Evolutionary conservation across 2,888 invertebrate species (phyloP), one percentile per base, ranked within the genome.

Genomic region (Cyclophora albipunctata): DNA sequence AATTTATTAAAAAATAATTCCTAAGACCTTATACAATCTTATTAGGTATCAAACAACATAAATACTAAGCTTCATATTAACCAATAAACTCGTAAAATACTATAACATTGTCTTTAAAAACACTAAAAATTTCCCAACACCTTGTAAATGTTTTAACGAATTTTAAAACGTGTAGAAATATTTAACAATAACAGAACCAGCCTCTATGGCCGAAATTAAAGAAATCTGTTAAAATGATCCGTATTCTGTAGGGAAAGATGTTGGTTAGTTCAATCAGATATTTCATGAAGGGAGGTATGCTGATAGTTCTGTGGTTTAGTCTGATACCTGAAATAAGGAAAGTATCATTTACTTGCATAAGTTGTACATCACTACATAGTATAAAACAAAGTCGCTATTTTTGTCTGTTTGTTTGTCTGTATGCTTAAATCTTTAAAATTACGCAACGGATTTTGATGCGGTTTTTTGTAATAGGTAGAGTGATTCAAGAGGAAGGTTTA

Each of bases 181-280:
- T 51, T 81, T 66, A 88, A 62, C 88, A 88, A 66, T 81, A 88
- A 69, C 82, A 84, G 67, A 88, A 88, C 88, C 88, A 88, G 34
- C 82, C 84, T 46, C 88, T 75, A 51, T 87, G 83, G 42, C 77
- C 71, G 42, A 80, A 83, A 59, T 83, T 88, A 55, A 86, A 87
- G 66, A 88, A 88, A 58, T 88, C 88, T 0, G 72, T 73, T 49
- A 87, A 80, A 60, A 88, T 82, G 47, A 84, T 75, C 60, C 82
- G 75, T 79, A 88, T 76, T 58, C 78, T 76, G 63, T 84, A 78
- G 0, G 88, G 88, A 75, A 88, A 69, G 57, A 87, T 73, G 64
- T 82, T 81, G 72, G 73, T 73, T 5, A 87, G 57, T 42, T 75
- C 70, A 7, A 84, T 75, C 2, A 88, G 63, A 3, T 70, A 67